Evolutionary conservation across 2,888 invertebrate genomes (phyloP).

Genomic region (Lucinisca nassula): DNA sequence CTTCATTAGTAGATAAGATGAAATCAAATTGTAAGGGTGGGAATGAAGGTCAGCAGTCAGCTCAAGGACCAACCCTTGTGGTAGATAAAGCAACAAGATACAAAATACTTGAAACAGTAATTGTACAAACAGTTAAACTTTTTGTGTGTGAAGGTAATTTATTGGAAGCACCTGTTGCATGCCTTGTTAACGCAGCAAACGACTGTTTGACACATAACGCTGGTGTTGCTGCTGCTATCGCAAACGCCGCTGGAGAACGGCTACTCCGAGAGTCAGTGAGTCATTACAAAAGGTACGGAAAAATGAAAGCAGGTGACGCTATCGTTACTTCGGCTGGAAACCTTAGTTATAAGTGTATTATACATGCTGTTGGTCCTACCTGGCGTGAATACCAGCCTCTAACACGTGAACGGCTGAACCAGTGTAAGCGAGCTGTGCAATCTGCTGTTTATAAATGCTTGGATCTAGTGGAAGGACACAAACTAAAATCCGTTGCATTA

Average conservation of each 20-base stretch:
- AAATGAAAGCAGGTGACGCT: constrained; percentile 28
- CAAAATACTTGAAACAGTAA: too few relatives aligned
- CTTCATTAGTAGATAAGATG: not conserved
- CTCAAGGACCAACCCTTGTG: too few relatives aligned
- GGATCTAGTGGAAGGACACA: constrained; percentile 30
- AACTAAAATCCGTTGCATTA: constrained; percentile 58
- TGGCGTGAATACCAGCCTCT: constrained; percentile 54
- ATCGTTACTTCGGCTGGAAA: constrained; percentile 62
- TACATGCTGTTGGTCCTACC: constrained; percentile 68
- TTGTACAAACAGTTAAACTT: too few relatives aligned
- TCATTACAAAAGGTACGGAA: constrained; percentile 11
- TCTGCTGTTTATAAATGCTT: constrained; percentile 59
- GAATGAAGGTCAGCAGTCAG: too few relatives aligned
- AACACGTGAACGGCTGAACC: not conserved
- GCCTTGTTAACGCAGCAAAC: constrained; percentile 66
- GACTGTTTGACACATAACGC: constrained; percentile 29
- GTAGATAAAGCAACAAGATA: too few relatives aligned
- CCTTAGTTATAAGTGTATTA: constrained; percentile 48
- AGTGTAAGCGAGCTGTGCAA: constrained; percentile 43
- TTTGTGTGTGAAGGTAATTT: constrained; percentile 44
- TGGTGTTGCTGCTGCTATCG: constrained; percentile 50
- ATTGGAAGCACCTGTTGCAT: constrained; percentile 42
- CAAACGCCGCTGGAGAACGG: constrained; percentile 42
- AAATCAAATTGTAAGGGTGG: too few relatives aligned
- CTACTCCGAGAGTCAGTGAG: constrained; percentile 24